A percentile compares a stretch with the other conserved stretches of the same genome.
These are phyloP conservation scores for Hypanus sabinus DNA, from an alignment of 2,113 vertebrate genomes.

Conservation along the genomic window DNA sequence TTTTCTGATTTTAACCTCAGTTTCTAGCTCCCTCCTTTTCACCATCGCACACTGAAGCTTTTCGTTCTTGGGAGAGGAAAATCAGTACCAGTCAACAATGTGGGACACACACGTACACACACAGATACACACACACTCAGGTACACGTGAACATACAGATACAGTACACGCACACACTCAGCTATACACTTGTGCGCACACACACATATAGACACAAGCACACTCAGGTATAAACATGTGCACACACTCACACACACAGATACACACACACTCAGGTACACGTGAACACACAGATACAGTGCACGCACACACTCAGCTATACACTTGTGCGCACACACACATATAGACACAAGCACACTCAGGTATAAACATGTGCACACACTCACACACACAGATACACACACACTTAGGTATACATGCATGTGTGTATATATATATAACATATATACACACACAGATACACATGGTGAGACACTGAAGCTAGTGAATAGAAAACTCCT, in stretches of 20 bases:
- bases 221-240: no score
- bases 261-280: not conserved
- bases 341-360: no score
- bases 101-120: not conserved
- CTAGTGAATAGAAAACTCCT: no score
- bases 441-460: no score
- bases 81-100: not conserved
- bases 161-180: not conserved
- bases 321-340: no score
- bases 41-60: not conserved
- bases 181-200: no score
- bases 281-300: not conserved
- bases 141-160: not conserved
- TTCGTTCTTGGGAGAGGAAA: not conserved
- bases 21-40: not conserved
- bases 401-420: no score
- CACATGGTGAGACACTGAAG: no score
- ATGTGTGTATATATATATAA: no score
- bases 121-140: not conserved
- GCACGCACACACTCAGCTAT: not conserved
- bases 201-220: no score
- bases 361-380: not conserved
- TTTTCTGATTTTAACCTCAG: not conserved
- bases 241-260: not conserved
- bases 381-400: not conserved